These are phyloP conservation scores for Lophotis ruficrista DNA, from an alignment of 2,113 vertebrate genomes.

Conservation along the genomic window DNA sequence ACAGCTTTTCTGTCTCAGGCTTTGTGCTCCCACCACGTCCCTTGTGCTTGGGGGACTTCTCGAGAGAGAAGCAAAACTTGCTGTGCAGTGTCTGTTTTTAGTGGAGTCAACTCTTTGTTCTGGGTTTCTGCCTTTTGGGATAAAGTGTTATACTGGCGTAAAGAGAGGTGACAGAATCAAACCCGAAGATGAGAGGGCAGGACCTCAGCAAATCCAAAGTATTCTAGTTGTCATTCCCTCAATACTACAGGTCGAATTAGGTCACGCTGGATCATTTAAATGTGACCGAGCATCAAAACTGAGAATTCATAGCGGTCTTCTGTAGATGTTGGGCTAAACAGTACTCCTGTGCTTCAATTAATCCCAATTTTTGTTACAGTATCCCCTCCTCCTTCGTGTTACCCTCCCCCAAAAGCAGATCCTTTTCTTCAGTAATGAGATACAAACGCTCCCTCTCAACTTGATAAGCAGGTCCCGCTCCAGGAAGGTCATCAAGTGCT, in stretches of 20 bases:
- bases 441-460: background rate
- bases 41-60: background rate
- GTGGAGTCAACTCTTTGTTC: background rate
- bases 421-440: conserved; percentile 1
- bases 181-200: background rate
- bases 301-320: background rate
- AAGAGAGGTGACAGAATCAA: background rate
- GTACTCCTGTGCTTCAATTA: background rate
- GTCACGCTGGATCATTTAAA: background rate
- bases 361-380: background rate
- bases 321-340: background rate
- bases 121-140: background rate
- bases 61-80: background rate
- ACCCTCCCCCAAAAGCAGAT: background rate
- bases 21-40: background rate
- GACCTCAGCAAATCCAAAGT: background rate
- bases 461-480: conserved; percentile 24
- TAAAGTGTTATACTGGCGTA: rapidly evolving
- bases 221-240: background rate
- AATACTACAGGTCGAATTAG: background rate
- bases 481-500: conserved; percentile 40
- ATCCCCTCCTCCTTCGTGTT: background rate
- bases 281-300: background rate
- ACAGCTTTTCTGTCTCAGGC: too few relatives aligned
- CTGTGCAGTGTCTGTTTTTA: background rate